These are phyloP conservation scores for Megaceryle maxima DNA, from an alignment of 2,113 vertebrate species.

Conservation along the genomic window DNA sequence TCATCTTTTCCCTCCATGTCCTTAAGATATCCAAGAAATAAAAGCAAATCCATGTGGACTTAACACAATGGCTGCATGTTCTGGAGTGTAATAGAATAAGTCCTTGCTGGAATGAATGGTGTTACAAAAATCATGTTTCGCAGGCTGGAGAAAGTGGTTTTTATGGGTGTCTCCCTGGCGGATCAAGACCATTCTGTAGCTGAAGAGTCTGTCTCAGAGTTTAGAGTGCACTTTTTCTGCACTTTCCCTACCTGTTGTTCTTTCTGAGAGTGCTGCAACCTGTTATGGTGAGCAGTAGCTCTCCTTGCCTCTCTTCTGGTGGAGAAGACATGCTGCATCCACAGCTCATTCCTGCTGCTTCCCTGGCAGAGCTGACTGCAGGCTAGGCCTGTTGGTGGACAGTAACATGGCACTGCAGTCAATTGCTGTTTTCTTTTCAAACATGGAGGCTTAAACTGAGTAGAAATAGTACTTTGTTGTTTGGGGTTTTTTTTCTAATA, in stretches of 20 bases:
- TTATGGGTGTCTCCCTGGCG: neutral
- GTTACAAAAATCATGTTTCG: neutral
- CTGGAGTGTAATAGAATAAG: neutral
- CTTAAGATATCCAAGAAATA: neutral
- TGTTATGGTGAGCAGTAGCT: neutral
- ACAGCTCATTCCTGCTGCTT: neutral
- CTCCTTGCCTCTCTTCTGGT: neutral
- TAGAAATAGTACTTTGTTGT: neutral
- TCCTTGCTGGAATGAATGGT: neutral
- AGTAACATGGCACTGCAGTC: neutral
- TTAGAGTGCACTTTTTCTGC: neutral
- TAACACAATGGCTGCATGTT: neutral
- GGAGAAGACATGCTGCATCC: neutral
- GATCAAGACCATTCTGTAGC: rapidly evolving
- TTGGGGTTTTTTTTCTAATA: neutral
- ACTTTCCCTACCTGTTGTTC: neutral
- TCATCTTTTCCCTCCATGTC: neutral
- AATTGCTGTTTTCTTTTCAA: neutral
- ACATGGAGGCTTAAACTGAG: neutral
- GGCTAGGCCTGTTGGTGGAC: neutral
- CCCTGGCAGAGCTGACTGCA: neutral
- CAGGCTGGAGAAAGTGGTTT: neutral
- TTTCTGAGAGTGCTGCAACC: neutral
- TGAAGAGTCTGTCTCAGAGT: neutral
- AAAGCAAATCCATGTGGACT: neutral